Base-by-base conservation (phyloP, 2,113 vertebrate species). In the Scytalopus superciliaris region DNA sequence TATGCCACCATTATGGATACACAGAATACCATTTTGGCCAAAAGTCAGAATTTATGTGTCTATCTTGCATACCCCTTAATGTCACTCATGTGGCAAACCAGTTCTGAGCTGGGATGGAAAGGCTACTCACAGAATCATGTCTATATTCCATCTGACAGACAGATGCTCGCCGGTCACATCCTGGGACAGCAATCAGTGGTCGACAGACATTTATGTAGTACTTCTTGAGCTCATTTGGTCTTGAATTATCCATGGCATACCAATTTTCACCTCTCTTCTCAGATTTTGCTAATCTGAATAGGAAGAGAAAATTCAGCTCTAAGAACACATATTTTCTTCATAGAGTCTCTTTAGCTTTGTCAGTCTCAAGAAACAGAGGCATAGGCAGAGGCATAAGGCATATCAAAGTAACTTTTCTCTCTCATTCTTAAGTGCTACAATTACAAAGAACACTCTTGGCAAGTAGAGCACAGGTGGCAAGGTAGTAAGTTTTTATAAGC, bases 131-230 rank as follows among this genome's bases (percentile, higher is more conserved):
- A 12, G 82, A 56, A 17, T 88, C 56, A 2, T 10, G 97, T 2
- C 25, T 86, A 23, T 98, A 99, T 16, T 97, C 96, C 97, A 98
- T 98, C 98, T 99, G 98, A 69, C 99, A 99, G 50, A 98, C 98
- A 0, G 99, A 98, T 0, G 99, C 98, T 3, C 96, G 96, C 3
- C 98, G 98, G 89, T 99, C 99, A 6, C 99, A 99, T 80, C 99
- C 99, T 0, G 83, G 87, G 24, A 99, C 98, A 0, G 98, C 96
- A 44, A 96, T 97, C 88, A 99, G 96, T 0, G 99, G 98, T 6
- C 98, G 98, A 47, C 99, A 99, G 35, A 99, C 93, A 2, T 99
- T 99, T 88, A 99, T 98, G 97, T 99, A 99, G 92, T 99, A 99
- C 59, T 99, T 99, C 91, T 96, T 99, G 19, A 7, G 97, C 12